Base-by-base conservation (phyloP, 1,140 invertebrate genomes). In the Trypoxylus dichotomus region DNA sequence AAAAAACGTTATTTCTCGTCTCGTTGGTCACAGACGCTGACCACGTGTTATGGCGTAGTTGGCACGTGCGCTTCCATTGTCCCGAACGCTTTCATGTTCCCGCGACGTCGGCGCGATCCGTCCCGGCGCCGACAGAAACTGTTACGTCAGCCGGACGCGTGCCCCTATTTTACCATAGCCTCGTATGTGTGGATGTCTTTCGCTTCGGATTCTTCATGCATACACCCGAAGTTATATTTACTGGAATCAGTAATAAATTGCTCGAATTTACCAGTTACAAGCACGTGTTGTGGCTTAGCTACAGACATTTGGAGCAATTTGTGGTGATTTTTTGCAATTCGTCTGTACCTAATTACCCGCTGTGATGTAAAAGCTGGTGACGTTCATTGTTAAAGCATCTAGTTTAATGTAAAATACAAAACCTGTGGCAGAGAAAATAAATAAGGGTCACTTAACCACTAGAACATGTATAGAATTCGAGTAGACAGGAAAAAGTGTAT, bases 221-320 rank as follows among this genome's bases (percentile, higher is more conserved):
- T 72, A 29, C 11, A 47, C 37, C 63, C 71, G 24, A 68, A 42
- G 75, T 73, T 81, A 81, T 80, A 82, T 84, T 83, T 83, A 81
- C 78, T 71, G 77, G 80, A 84, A 84, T 83, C 81, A 81, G 83
- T 81, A 81, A 83, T 83, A 83, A 84, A 84, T 84, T 82, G 83
- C 72, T 79, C 74, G 78, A 84, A 84, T 83, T 84, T 80, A 80
- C 78, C 78, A 82, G 82, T 82, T 82, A 76, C 76, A 76, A 76
- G 24, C 82, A 79, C 82, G 83, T 84, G 83, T 74, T 82, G 82
- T 74, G 83, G 83, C 82, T 84, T 84, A 82, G 76, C 79, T 13
- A 73, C 78, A 74, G 78, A 73, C 68, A 74, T 79, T 79, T 77
- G 74, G 74, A 54, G 63, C 73, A 73, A 79, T 79, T 79, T 77